Evolutionary conservation across 2,797 vertebrate genomes (phyloP).

Genomic region (Hemibagrus guttatus): DNA sequence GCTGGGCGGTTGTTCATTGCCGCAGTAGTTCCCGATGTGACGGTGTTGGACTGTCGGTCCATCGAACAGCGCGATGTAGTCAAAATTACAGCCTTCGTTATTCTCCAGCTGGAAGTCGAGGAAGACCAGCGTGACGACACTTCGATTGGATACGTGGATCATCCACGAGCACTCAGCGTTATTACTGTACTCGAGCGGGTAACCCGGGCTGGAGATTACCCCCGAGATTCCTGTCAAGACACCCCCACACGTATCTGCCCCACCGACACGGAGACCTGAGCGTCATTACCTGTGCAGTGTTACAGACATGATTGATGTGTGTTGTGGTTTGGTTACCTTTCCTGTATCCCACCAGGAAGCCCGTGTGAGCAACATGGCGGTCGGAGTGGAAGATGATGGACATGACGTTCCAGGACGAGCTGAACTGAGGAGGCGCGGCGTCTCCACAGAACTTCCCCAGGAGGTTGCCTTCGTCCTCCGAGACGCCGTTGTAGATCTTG

Average conservation of each 20-base stretch:
- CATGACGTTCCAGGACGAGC: slow-evolving; percentile 96
- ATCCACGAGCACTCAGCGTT: slow-evolving; percentile 90
- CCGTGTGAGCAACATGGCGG: slow-evolving; percentile 87
- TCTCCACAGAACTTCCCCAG: slow-evolving; percentile 92
- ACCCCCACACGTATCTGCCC: slow-evolving; percentile 89
- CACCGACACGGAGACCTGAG: background rate
- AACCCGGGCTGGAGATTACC: slow-evolving; percentile 89
- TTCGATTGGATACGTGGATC: slow-evolving; percentile 77
- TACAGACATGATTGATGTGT: background rate
- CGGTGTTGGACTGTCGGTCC: slow-evolving; percentile 77
- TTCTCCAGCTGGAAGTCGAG: slow-evolving; percentile 94
- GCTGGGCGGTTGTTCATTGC: slow-evolving; percentile 77
- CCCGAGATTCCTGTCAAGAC: slow-evolving; percentile 90
- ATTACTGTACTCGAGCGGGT: slow-evolving; percentile 92
- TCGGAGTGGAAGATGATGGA: slow-evolving; percentile 92
- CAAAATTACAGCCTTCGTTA: slow-evolving; percentile 87
- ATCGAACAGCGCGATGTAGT: slow-evolving; percentile 90
- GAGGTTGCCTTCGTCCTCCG: slow-evolving; percentile 88
- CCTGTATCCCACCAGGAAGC: slow-evolving; percentile 86
- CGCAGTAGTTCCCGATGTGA: slow-evolving; percentile 85
- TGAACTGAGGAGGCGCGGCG: slow-evolving; percentile 84
- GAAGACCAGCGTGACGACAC: slow-evolving; percentile 85
- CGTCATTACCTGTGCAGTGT: background rate
- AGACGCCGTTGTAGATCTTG: slow-evolving; percentile 92
- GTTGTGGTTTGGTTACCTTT: slow-evolving; percentile 79